Evolutionary conservation across 2,113 vertebrate species (phyloP), one percentile per base, ranked within the genome.

Genomic region (Cebidichthys violaceus): DNA sequence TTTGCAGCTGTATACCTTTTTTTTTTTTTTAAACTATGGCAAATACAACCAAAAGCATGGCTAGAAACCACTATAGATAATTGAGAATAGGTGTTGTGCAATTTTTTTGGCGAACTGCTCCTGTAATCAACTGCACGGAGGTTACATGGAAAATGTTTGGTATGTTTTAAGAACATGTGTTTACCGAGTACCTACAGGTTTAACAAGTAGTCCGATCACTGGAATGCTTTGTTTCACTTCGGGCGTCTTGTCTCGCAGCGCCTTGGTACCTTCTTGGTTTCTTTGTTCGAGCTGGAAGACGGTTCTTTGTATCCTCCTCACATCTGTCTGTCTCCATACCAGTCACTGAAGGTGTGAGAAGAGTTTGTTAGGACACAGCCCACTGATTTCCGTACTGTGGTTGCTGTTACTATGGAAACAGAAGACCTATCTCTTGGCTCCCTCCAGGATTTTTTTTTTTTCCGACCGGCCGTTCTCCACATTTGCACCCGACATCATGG

Each of bases 341-440:
- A 79, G 75, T 82, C 70, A 72, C 77, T 88, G 71, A 83, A 80
- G 81, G 77, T 77, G 84, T 82, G 79, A 82, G 84, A 77, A 47
- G 75, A 60, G 68, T 68, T 67, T 86, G 77, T 86, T 50, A 78
- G 76, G 82, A 88, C 79, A 65, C 79, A 76, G 86, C 67, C 70
- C 77, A 55, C 84, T 82, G 64, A 77, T 88, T 89, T 91, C 77
- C 59, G 70, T 61, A 81, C 77, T 76, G 81, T 79, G 75, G 84
- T 77, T 81, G 45, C 41, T n/a, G 91, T 94, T 91, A 50, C 92
- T 83, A 89, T 93, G 92, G 93, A 83, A 93, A 93, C 93, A 71
- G 67, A 83, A 82, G 79, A 88, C 79, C 75, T 85, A 84, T 82
- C 75, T 91, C 70, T 82, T 60, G 4, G 65, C 64, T 82, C 52